Conservation (phyloP, 2,113 vertebrate species). For the Tragelaphus scriptus region DNA sequence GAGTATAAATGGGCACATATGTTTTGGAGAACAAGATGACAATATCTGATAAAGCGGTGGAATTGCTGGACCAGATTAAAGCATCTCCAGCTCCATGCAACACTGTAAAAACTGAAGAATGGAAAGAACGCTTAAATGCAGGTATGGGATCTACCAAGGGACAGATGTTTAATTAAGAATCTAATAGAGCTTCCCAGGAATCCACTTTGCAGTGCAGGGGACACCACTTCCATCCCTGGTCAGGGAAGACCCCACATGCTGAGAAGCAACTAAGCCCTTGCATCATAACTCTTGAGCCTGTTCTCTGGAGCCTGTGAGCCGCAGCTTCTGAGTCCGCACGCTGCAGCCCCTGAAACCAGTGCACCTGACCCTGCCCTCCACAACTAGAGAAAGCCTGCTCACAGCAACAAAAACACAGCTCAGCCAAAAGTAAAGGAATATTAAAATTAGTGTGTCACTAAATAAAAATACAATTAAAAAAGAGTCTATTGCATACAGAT, state of each 20-base stretch:
- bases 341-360: neutral
- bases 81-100: neutral
- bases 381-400: neutral
- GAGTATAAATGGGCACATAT: neutral
- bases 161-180: neutral
- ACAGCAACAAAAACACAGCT: neutral
- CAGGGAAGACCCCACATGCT: neutral
- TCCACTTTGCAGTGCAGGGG: neutral
- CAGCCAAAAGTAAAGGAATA: neutral
- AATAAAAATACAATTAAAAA: neutral
- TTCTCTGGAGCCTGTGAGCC: neutral
- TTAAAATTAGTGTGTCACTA: neutral
- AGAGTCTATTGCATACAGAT: neutral
- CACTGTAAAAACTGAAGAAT: neutral
- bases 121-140: neutral
- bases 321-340: fast-evolving
- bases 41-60: fast-evolving
- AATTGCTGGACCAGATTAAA: neutral
- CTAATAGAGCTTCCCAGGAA: neutral
- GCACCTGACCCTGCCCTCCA: neutral
- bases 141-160: neutral
- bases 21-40: neutral
- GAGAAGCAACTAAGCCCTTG: neutral
- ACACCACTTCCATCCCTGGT: neutral
- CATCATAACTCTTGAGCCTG: neutral